A percentile compares a stretch with the other conserved stretches of the same genome.
Evolutionary conservation across 2,797 vertebrate genomes (phyloP).

Genomic region (Anomalospiza imberbis): DNA sequence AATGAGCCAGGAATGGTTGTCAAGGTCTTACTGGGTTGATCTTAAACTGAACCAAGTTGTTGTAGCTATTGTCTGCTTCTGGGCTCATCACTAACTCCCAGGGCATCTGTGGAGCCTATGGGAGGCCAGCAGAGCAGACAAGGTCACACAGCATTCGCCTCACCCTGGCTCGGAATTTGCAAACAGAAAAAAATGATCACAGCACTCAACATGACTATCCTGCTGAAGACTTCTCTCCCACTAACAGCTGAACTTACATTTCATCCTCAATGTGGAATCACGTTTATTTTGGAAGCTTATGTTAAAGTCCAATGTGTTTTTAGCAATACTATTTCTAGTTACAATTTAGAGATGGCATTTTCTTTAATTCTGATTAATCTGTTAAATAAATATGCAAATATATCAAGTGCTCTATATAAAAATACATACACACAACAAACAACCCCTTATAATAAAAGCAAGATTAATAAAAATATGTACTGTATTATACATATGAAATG

Average conservation of each 20-base stretch:
- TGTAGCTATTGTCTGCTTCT: neutral
- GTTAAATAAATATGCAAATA: constrained; percentile 71
- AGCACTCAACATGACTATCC: fast-evolving
- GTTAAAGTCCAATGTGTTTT: constrained; percentile 13
- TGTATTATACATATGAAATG: constrained; percentile 13
- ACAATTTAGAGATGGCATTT: constrained; percentile 34
- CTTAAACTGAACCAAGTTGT: neutral
- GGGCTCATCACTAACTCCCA: neutral
- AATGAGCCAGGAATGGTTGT: neutral
- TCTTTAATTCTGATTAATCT: constrained; percentile 26
- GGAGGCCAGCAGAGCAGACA: neutral
- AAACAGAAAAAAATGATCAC: neutral
- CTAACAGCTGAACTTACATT: neutral
- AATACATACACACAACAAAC: neutral
- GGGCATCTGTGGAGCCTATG: neutral
- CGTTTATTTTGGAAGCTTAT: constrained; percentile 38
- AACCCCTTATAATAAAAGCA: constrained; percentile 6
- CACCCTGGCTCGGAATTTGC: neutral
- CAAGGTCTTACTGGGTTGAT: neutral
- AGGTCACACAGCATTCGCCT: neutral
- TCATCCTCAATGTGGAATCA: neutral
- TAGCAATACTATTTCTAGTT: constrained; percentile 8
- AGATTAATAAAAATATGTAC: constrained; percentile 30
- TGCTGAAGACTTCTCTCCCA: neutral
- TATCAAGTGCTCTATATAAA: constrained; percentile 34